phyloP scores from a whole-genome alignment of 1,140 invertebrate genomes.

The Oedothorax gibbosus region DNA sequence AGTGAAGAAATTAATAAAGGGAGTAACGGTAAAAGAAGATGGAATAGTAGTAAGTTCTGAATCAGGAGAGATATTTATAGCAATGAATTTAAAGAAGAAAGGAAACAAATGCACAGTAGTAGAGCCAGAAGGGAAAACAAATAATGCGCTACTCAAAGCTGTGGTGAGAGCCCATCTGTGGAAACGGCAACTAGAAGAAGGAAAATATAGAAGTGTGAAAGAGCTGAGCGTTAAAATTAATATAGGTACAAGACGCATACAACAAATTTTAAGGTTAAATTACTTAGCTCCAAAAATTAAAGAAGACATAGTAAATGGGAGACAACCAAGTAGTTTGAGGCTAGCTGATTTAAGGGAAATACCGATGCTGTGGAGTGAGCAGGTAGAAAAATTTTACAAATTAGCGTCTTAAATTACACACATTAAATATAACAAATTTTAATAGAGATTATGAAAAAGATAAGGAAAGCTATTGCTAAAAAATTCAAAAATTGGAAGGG shows the following conservation, averaged over 20 bases:
- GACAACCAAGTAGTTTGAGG: constrained; percentile 5
- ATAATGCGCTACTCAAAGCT: neutral
- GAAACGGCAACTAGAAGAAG: neutral
- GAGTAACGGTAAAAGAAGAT: too few relatives aligned
- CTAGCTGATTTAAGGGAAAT: too few relatives aligned
- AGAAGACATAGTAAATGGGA: neutral
- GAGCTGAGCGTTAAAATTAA: constrained; percentile 31
- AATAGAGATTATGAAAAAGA: neutral
- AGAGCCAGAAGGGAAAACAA: constrained; percentile 5
- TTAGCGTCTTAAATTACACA: neutral
- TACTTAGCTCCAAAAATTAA: constrained; percentile 35
- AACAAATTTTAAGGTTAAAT: constrained; percentile 46
- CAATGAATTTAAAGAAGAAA: neutral
- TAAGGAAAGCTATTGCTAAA: neutral
- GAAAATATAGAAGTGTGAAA: constrained; percentile 1
- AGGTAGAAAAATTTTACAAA: neutral
- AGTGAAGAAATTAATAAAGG: too few relatives aligned
- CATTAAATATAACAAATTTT: too few relatives aligned
- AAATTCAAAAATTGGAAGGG: neutral
- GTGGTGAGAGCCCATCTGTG: neutral
- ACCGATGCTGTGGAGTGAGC: neutral
- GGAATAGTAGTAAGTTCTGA: too few relatives aligned
- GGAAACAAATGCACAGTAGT: constrained; percentile 5
- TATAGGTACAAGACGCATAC: constrained; percentile 15
- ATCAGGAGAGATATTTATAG: too few relatives aligned